Base-by-base conservation (phyloP, 53 echinoderm and acorn worm species). In the Holothuria leucospilota region DNA sequence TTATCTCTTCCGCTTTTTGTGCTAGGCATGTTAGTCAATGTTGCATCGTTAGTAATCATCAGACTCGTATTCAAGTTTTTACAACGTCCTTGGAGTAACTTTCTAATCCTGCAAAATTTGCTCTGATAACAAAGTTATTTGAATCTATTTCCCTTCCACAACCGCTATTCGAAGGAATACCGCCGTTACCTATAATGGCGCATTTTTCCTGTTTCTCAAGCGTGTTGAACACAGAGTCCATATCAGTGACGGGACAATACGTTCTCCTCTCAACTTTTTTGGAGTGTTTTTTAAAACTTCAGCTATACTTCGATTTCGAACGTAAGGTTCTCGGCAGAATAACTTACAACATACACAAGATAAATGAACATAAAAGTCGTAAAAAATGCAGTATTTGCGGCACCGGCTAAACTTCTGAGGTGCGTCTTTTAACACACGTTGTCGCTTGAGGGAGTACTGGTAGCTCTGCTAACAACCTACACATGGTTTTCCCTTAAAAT, bases 61-160 rank as follows among this genome's bases (percentile, higher is more conserved):
- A 86, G 16, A 25, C 34, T 59, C 3, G 86, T 86, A 25, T 64
- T n/a, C n/a, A n/a, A n/a, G n/a, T 86, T 2, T 20, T 26, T 2
- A 77, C 86, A 23, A 86, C 86, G 41, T 86, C 86, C 20, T 21
- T 8, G 10, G 59, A 61, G 62, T 30, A 86, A 39, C 39, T 72
- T 21, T 29, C 56, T n/a, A 60, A 58, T 27, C 56, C 56, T 15
- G 86, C 75, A 59, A 62, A 86, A 59, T 86, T 86, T 29, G 74
- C 72, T 4, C 86, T 58, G 24, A 86, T 42, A 16, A 86, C 86
- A 9, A 73, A 20, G 59, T 86, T 62, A 61, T 86, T 71, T 18
- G 86, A 56, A 42, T 86, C 86, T 58, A 86, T 75, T 38, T 85
- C 85, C 25, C 34, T 24, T 27, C 85, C 85, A 51, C 69, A 85